Evolutionary conservation across 2,888 invertebrate species (phyloP), one percentile per base, ranked within the genome.

Genomic region (Drosophila subsilvestris): DNA sequence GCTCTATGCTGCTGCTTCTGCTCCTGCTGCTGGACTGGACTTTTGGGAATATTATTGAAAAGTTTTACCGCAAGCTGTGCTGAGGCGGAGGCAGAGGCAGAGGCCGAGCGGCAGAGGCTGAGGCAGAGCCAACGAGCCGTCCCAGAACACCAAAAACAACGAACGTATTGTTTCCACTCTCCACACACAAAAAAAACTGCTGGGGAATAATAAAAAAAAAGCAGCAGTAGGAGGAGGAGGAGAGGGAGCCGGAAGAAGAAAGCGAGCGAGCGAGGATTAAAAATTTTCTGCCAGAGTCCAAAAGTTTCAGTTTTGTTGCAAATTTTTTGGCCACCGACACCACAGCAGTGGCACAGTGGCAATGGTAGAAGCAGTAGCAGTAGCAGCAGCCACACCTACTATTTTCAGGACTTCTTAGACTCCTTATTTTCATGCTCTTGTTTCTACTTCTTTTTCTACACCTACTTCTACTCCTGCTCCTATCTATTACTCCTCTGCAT

Each of bases 41-140:
- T 88, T 84, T 84, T 70, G 84, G 88, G 88, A 86, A 84, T 84
- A 84, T 88, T 84, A 84, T 84, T 84, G 84, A 84, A 84, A 84
- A 84, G 68, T 84, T 84, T 86, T 80, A 84, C 84, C 84, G 74
- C 84, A 84, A 86, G 84, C 84, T 84, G 84, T 83, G 86, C 88
- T 63, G 83, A 65, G 54, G 72, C 70, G 61, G 70, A 55, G 54
- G 62, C 67, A 55, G 42, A 32, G 60, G 29, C 18, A 49, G 51
- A 32, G 29, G 74, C 65, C 53, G 67, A 20, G 20, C 1, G 20
- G 20, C 20, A 63, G 61, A 37, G 62, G 49, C 57, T 66, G 32
- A 12, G 14, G 47, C 50, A 47, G 48, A 18, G 8, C 27, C 32
- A 48, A 25, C 48, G 37, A 14, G 22, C 25, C 22, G 48, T 25